Evolutionary conservation across 2,888 invertebrate genomes (phyloP), one percentile per base, ranked within the genome.

Genomic region (Metopia argyrocephala): DNA sequence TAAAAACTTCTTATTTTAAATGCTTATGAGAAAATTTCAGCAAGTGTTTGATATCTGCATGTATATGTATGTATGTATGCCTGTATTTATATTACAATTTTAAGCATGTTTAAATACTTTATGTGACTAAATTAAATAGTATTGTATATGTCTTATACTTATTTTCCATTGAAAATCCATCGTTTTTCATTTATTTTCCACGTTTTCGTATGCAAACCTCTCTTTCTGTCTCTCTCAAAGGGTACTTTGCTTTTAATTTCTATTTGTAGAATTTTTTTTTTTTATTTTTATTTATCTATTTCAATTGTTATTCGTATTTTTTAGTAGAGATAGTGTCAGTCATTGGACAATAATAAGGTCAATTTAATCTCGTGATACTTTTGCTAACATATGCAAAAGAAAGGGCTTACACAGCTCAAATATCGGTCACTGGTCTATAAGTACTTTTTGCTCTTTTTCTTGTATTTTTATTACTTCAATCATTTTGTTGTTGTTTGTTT

Each of bases 281-380:
- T 50, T 18, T 25, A 6, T 62, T 31, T 12, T 56, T 46, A 48
- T 18, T n/a, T 21, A 59, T 56, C 48, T 12, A 57, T 61, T 59
- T 20, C 52, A 21, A 50, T 45, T 52, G 27, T 27, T 64, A 20
- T 57, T 70, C 52, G 46, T 50, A 66, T 66, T 52, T 38, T 73
- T 65, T 45, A 20, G 38, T 23, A 20, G 20, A 50, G 15, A 50
- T 18, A 48, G 6, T 21, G 27, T 20, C 7, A 38, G 38, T 38
- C 38, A 38, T 3, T 38, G 38, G 38, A 38, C 38, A 46, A 56
- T 54, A 78, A 78, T 83, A 82, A 83, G 83, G 83, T 82, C 83
- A 78, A 78, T 78, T 82, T 78, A 79, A 79, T 82, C 82, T 78
- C 82, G 82, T 82, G 79, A 69, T 75, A 73, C 62, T 68, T 75